Base-by-base conservation (phyloP, 2,113 vertebrate genomes). In the Platysteira castanea region DNA sequence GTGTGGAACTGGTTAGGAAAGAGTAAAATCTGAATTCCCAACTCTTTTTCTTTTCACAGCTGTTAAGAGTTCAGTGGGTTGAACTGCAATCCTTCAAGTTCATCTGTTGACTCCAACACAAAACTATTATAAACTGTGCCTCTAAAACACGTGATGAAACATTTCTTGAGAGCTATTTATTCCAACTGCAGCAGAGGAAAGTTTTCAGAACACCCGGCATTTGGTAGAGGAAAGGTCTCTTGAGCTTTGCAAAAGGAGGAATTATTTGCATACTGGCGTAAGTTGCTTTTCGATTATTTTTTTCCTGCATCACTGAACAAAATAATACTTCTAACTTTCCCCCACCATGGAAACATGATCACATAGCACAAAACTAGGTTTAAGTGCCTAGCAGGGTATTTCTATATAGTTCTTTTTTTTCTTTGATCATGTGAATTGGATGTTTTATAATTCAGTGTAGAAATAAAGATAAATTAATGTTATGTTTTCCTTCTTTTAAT, bases 131-230 rank as follows among this genome's bases (percentile, higher is more conserved):
- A 98, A 97, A 98, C 97, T 97, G 95, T 97, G 97, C 96, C 96
- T 97, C 96, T 96, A n/a, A 96, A 92, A 89, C 98, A 98, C 98
- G 97, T 98, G 98, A 98, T 97, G 95, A 98, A 96, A 97, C 96
- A 91, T 97, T 96, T 97, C 97, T 97, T 96, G 96, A 95, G 96
- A 94, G 95, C 97, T 98, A 98, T 98, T 98, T 98, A 98, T 98
- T 97, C 97, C 92, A 63, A 83, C 74, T 71, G 97, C 98, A 91
- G 97, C 94, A 65, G 93, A 96, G 22, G 91, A 90, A 96, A 96
- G 68, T 90, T 97, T 97, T 98, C 98, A 98, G 98, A 98, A 93
- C 47, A 41, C 93, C 21, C 93, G 5, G 94, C 96, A 87, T 76
- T 57, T 82, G 94, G 31, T 78, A 13, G 97, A 97, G 80, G 95